Base-by-base conservation (phyloP, 2,797 vertebrate species). In the Oryzias dopingdopingensis region DNA sequence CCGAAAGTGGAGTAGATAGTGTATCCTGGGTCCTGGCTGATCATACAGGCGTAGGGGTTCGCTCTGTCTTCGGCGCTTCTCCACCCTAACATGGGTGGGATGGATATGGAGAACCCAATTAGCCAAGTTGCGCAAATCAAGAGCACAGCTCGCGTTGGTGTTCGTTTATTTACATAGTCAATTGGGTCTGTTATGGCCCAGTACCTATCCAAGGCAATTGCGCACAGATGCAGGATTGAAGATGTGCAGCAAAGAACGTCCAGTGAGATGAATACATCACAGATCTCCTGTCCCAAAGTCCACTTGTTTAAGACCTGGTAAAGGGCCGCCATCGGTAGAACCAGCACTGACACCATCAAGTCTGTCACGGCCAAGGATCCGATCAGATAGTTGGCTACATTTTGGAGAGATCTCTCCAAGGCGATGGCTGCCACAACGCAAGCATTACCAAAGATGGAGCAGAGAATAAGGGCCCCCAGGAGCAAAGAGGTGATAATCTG, bases 131-230 rank as follows among this genome's bases (percentile, higher is more conserved):
- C 91, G 52, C 95, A 95, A 80, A 99, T 98, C 13, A 99, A 87
- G 70, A 92, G 72, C 16, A 95, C 96, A 2, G 97, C 96, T 72
- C 96, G 87, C 69, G 92, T 92, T 14, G 96, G 97, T 23, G 96
- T 98, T 83, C 97, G 89, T 90, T 98, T 98, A 82, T 97, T 98
- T 61, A 99, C 94, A 69, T 98, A 98, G 92, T 96, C 95, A 53
- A 99, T 96, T 15, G 97, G 96, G 79, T 98, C 95, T 0, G 96
- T 98, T 74, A 99, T 98, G 73, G 96, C 96, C 97, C 97, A 99
- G 88, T 95, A 99, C 77, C 97, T 92, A 91, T 99, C 97, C 89
- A 99, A 73, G 16, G 97, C 97, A 61, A 99, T 99, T 82, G 96
- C 96, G 83, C 97, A 98, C 87, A 99, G 88, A 91, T 99, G 97